phyloP scores from a whole-genome alignment of 2,113 vertebrate species.

The Alligator sinensis region DNA sequence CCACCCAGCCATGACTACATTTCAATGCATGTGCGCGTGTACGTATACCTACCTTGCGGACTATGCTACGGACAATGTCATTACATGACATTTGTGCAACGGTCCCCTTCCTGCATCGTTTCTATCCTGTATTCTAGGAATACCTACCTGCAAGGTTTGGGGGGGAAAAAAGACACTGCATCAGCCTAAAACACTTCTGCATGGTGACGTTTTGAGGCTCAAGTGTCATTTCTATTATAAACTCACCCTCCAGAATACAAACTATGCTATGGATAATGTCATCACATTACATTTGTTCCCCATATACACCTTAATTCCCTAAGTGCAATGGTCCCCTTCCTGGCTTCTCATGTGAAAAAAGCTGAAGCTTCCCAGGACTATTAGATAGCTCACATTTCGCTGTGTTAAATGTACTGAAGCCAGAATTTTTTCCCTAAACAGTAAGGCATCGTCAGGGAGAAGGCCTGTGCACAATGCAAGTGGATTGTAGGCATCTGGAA shows the following conservation, averaged over 20 bases:
- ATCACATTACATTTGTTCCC: background rate
- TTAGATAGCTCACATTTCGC: background rate
- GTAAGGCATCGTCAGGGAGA: background rate
- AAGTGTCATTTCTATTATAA: background rate
- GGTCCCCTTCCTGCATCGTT: too few species aligned
- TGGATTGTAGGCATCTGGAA: background rate
- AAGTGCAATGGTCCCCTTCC: rapidly evolving
- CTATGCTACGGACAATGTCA: rapidly evolving
- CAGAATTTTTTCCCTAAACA: too few species aligned
- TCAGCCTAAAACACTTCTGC: background rate
- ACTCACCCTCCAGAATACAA: background rate
- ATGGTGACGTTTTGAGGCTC: background rate
- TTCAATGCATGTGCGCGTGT: rapidly evolving
- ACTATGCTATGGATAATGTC: background rate
- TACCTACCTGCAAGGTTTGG: too few species aligned
- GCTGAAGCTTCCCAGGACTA: background rate
- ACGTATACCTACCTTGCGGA: rapidly evolving
- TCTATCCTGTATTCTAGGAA: too few species aligned
- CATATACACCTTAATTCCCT: background rate
- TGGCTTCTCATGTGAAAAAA: background rate
- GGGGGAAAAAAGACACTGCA: background rate
- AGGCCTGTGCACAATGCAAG: rapidly evolving
- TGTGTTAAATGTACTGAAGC: too few species aligned
- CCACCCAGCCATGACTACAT: background rate
- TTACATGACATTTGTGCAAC: too few species aligned